These are phyloP conservation scores for Suncus etruscus DNA, from an alignment of 2,113 vertebrate species.

Conservation along the genomic window DNA sequence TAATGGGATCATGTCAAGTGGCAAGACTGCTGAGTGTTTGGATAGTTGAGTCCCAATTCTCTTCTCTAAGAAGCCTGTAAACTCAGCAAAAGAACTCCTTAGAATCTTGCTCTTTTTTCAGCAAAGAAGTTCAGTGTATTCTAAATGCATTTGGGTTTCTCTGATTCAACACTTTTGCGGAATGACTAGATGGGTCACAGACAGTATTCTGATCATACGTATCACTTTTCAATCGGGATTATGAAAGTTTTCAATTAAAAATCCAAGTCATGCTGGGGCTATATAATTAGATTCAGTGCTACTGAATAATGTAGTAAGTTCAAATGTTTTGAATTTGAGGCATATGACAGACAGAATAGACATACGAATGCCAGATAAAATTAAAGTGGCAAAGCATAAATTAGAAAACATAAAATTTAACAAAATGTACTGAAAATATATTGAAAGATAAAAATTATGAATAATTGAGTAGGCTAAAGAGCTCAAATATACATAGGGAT, in stretches of 20 bases:
- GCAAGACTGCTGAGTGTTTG: neutral
- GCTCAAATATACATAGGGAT: neutral
- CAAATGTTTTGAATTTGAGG: neutral
- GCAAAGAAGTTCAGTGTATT: neutral
- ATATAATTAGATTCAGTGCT: neutral
- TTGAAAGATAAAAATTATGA: neutral
- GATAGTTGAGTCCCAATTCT: neutral
- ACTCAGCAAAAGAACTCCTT: neutral
- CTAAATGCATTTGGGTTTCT: constrained; percentile 1
- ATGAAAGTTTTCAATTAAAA: neutral
- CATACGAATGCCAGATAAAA: neutral
- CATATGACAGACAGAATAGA: neutral
- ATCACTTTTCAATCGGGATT: neutral
- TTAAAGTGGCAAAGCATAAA: neutral
- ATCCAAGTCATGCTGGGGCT: rapidly evolving
- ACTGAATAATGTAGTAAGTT: neutral
- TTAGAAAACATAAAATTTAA: neutral
- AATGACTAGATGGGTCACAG: neutral
- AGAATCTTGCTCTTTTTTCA: neutral
- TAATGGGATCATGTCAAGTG: constrained; percentile 36
- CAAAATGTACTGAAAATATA: constrained; percentile 29
- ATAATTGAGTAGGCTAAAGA: neutral
- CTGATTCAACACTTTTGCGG: neutral
- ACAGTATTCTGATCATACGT: neutral
- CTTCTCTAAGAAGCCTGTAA: constrained; percentile 7